Evolutionary conservation across 2,113 vertebrate genomes (phyloP).

Genomic region (Fregetta grallaria): DNA sequence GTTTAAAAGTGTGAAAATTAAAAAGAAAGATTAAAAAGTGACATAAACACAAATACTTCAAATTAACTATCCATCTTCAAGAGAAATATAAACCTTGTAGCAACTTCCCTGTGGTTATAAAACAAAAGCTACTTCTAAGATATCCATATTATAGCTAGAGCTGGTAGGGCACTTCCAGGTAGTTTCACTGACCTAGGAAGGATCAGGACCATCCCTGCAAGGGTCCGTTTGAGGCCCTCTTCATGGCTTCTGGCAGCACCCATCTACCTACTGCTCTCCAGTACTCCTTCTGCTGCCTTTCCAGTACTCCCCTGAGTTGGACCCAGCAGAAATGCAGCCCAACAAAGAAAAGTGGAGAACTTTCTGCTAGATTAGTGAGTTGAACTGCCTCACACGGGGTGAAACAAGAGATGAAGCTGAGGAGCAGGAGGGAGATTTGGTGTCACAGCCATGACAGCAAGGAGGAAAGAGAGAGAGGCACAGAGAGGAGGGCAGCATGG

Average conservation of each 20-base stretch:
- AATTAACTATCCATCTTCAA: neutral
- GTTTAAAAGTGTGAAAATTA: neutral
- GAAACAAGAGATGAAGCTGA: neutral
- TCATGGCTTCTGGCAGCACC: neutral
- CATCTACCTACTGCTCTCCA: neutral
- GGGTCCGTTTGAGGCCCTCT: neutral
- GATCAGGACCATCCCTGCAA: neutral
- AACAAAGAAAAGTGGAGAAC: neutral
- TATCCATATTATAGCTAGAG: neutral
- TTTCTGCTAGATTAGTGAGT: neutral
- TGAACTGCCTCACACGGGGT: neutral
- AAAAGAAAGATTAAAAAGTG: neutral
- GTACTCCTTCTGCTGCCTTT: neutral
- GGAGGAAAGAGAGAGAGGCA: neutral
- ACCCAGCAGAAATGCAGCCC: neutral
- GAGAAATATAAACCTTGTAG: neutral
- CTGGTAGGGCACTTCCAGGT: neutral
- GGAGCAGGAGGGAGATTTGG: neutral
- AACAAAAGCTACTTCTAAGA: neutral
- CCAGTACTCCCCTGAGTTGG: neutral
- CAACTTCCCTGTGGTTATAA: neutral
- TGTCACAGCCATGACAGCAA: neutral
- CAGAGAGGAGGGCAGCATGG: neutral
- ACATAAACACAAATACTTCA: neutral
- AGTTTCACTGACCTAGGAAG: neutral